Evolutionary conservation across 2,797 vertebrate species (phyloP), one percentile per base, ranked within the genome.

Genomic region (Labeo calbasu): DNA sequence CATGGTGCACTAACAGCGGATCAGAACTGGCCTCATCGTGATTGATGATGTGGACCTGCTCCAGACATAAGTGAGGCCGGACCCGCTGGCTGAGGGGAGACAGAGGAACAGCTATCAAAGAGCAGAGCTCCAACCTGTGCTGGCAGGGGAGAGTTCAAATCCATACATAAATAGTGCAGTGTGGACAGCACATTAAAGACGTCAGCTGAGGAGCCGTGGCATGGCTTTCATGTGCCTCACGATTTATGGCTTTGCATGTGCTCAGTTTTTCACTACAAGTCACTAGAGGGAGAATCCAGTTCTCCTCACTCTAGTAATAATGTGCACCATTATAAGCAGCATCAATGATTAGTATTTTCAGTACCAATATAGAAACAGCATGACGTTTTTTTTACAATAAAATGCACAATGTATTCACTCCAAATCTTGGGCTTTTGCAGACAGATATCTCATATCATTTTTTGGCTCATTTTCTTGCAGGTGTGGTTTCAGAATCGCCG

Each of bases 401-500:
- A 32, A 32, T 28, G 48, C 13, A 43, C 43, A 25, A 40, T 66
- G 23, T n/a, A 25, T 57, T 53, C 14, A 12, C 66, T 48, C 69
- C 50, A 57, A 66, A 82, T 85, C 55, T 59, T 63, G 28, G 17
- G n/a, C 10, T 61, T 77, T 81, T 69, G 69, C 80, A 43, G 50
- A 80, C 11, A 55, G n/a, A 46, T 5, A 48, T 59, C 55, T 25
- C 6, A 21, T n/a, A 79, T 79, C 36, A n/a, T 8, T 48, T 13
- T 57, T 46, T 69, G 46, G 36, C 28, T 12, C 0, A 21, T 76
- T 78, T 84, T 32, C 19, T 71, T 77, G 23, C 90, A 99, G 98
- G 98, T 99, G 53, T 99, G 98, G 98, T 99, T 99, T 92, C 98
- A 99, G 94, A 99, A 99, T 91, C 95, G 98, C 40, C 91, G 98